phyloP scores from a whole-genome alignment of 2,888 invertebrate genomes.

The Anthophora plumipes region DNA sequence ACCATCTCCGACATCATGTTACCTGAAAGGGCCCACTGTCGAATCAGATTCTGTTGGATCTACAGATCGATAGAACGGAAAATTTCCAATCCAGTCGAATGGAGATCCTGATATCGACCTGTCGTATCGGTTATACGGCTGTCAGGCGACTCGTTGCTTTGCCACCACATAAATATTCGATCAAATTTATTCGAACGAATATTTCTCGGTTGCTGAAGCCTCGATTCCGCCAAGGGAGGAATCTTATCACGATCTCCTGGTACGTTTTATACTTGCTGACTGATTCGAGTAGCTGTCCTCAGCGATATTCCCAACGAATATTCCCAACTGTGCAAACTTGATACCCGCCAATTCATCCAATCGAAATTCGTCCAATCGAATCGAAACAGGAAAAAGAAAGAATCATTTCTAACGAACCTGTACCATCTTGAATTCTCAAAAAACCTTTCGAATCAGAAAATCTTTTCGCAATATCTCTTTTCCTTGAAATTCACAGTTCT shows the following conservation, averaged over 20 bases:
- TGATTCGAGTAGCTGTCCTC: slow-evolving; percentile 27
- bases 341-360: slow-evolving; percentile 8
- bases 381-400: background rate
- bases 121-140: slow-evolving; percentile 11
- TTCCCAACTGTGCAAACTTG: slow-evolving; percentile 3
- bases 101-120: slow-evolving; percentile 7
- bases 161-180: slow-evolving; percentile 39
- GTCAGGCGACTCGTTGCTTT: slow-evolving; percentile 10
- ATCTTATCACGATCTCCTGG: slow-evolving; percentile 39
- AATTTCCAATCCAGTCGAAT: slow-evolving; percentile 9
- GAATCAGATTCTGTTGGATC: background rate
- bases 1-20: background rate
- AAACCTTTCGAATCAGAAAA: background rate
- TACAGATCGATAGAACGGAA: background rate
- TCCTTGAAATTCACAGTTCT: background rate
- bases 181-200: slow-evolving; percentile 35
- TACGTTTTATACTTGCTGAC: slow-evolving; percentile 24
- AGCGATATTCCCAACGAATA: slow-evolving; percentile 2
- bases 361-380: slow-evolving; percentile 3
- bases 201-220: slow-evolving; percentile 9
- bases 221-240: background rate
- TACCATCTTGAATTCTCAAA: background rate
- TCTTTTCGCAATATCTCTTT: background rate
- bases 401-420: background rate
- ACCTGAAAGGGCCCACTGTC: background rate